Conservation (phyloP, 2,113 vertebrate species). For the Pseudois nayaur region DNA sequence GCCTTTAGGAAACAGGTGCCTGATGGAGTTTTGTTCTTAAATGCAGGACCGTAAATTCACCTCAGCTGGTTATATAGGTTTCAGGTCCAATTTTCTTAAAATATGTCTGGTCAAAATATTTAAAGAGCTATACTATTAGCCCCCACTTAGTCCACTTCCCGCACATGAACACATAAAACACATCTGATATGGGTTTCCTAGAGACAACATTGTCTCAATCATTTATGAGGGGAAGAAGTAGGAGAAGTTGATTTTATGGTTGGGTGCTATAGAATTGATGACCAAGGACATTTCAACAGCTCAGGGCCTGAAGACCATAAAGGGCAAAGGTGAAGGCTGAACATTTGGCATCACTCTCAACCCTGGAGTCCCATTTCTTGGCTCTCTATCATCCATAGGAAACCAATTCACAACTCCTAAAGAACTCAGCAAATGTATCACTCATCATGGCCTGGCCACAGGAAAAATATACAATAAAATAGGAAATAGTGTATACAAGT, state of each 20-base stretch:
- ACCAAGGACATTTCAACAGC: constrained; percentile 73
- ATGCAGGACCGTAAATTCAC: constrained; percentile 52
- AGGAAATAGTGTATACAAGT: background rate
- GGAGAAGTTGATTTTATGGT: constrained; percentile 64
- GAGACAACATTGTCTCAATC: constrained; percentile 46
- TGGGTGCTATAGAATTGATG: constrained; percentile 72
- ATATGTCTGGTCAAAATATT: constrained; percentile 61
- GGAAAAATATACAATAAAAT: background rate
- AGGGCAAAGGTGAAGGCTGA: constrained; percentile 57
- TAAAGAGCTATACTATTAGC: constrained; percentile 43
- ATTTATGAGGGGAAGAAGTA: constrained; percentile 9
- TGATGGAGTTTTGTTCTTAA: constrained; percentile 61
- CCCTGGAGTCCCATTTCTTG: constrained; percentile 51
- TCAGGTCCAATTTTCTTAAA: constrained; percentile 69
- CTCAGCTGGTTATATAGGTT: constrained; percentile 42
- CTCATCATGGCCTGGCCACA: background rate
- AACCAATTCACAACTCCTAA: constrained; percentile 63
- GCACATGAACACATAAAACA: constrained; percentile 23
- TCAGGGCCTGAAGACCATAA: constrained; percentile 50
- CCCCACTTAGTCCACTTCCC: constrained; percentile 17
- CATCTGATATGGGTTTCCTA: constrained; percentile 22
- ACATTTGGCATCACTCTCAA: constrained; percentile 72
- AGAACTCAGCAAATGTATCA: constrained; percentile 34
- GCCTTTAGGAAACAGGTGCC: constrained; percentile 67
- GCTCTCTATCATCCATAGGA: constrained; percentile 65